These are phyloP conservation scores for Xylota sylvarum DNA, from an alignment of 2,888 invertebrate species.

Conservation along the genomic window DNA sequence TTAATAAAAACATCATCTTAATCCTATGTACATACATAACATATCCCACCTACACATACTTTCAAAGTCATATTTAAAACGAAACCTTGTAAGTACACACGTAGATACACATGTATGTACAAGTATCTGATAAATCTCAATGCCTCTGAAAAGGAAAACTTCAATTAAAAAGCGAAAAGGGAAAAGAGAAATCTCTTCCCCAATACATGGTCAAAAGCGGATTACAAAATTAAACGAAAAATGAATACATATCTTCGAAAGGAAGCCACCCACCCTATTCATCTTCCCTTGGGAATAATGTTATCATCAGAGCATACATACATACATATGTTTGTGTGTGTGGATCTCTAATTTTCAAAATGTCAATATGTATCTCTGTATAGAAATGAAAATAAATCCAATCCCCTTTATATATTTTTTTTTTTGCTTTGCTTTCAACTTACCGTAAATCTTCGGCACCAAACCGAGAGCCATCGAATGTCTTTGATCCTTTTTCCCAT, in stretches of 20 bases:
- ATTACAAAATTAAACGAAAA: slow-evolving; percentile 55
- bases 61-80: no score
- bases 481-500: slow-evolving; percentile 93
- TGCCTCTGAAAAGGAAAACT: slow-evolving; percentile 15
- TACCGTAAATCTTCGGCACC: slow-evolving; percentile 96
- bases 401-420: neutral
- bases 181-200: neutral
- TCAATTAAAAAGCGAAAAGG: slow-evolving; percentile 28
- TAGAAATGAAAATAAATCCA: slow-evolving; percentile 14
- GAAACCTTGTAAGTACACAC: no score
- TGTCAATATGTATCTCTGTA: neutral
- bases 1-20: no score
- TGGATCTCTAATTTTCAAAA: neutral
- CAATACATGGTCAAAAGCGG: slow-evolving; percentile 55
- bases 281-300: slow-evolving; percentile 35
- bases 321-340: neutral
- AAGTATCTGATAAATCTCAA: no score
- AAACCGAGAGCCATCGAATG: slow-evolving; percentile 96
- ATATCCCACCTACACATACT: no score
- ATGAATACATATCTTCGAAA: slow-evolving; percentile 24
- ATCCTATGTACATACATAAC: no score
- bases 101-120: no score
- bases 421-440: slow-evolving; percentile 85
- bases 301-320: slow-evolving; percentile 18
- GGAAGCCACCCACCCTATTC: slow-evolving; percentile 8